Evolutionary conservation across 2,113 vertebrate genomes (phyloP).

Genomic region (Chinchilla lanigera): DNA sequence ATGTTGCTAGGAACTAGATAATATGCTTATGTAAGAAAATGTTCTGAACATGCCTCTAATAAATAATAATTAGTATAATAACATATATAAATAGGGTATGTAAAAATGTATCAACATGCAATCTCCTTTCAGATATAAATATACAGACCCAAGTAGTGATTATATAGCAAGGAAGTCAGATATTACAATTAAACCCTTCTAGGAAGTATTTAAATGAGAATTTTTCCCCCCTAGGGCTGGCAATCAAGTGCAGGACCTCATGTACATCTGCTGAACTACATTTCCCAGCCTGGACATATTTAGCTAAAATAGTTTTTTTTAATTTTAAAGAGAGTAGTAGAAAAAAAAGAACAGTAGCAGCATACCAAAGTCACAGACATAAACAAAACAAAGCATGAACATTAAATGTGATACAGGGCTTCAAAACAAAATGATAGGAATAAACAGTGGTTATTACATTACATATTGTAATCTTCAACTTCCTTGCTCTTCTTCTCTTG

Average conservation of each 20-base stretch:
- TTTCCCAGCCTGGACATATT: not conserved
- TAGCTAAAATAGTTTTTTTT: not conserved
- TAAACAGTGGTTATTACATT: too few relatives aligned
- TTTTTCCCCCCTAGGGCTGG: too few relatives aligned
- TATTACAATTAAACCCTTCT: not conserved
- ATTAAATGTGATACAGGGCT: too few relatives aligned
- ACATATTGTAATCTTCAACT: too few relatives aligned
- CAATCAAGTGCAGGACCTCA: not conserved
- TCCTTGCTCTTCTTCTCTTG: not conserved
- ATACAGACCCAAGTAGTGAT: not conserved
- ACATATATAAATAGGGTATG: not conserved
- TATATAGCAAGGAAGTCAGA: not conserved
- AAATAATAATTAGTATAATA: not conserved
- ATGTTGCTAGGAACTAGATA: constrained; percentile 16
- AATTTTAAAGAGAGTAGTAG: too few relatives aligned
- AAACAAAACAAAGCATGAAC: too few relatives aligned
- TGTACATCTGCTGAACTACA: not conserved
- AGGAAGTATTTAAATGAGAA: not conserved
- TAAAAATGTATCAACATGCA: not conserved
- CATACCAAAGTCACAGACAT: too few relatives aligned
- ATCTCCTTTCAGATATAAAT: not conserved
- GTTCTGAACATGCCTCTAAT: constrained; percentile 5
- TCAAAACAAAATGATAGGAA: too few relatives aligned
- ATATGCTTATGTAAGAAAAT: not conserved
- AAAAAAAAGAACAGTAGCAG: too few relatives aligned